Evolutionary conservation across 1,140 invertebrate genomes (phyloP), one percentile per base, ranked within the genome.

Genomic region (Ruditapes philippinarum): DNA sequence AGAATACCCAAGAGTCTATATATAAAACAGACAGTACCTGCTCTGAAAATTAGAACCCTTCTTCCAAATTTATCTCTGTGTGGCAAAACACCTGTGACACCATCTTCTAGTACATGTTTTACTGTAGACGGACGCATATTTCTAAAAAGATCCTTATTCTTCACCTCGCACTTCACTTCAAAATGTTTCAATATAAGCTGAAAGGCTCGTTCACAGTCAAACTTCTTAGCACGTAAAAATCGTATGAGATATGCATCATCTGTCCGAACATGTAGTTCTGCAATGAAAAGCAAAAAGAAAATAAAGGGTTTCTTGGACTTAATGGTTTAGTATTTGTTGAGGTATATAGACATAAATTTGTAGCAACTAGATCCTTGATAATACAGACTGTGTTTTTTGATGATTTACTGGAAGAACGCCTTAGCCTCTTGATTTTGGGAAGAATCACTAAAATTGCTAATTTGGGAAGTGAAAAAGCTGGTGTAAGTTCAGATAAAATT

Each of bases 121-220:
- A 98, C 96, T 91, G 98, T 97, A 12, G 97, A 96, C 3, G 97
- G 96, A 49, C 96, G 97, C 76, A 98, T 96, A 91, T 97, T 97
- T 9, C 96, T 95, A 95, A 97, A 97, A 91, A 98, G 96, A 42
- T 97, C 97, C 19, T 97, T 96, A 93, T 98, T 97, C 79, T 70
- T 79, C 28, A 51, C 40, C 25, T 97, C 65, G 97, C 96, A 65
- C 97, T 98, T 96, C 80, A 98, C 97, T 11, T 97, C 97, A 25
- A 98, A 96, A 93, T 98, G 99, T 22, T 97, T 97, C 94, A 98
- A 97, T 62, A 99, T 95, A 97, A 98, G 98, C 68, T 98, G 97
- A 92, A 98, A 98, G 0, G 98, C 97, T 92, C 98, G 28, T 19
- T 98, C 97, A 22, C 98, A 96, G 91, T 98, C 97, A 95, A 98